These are phyloP conservation scores for Tonatia bakeri DNA, from an alignment of 2,113 vertebrate genomes.

Conservation along the genomic window DNA sequence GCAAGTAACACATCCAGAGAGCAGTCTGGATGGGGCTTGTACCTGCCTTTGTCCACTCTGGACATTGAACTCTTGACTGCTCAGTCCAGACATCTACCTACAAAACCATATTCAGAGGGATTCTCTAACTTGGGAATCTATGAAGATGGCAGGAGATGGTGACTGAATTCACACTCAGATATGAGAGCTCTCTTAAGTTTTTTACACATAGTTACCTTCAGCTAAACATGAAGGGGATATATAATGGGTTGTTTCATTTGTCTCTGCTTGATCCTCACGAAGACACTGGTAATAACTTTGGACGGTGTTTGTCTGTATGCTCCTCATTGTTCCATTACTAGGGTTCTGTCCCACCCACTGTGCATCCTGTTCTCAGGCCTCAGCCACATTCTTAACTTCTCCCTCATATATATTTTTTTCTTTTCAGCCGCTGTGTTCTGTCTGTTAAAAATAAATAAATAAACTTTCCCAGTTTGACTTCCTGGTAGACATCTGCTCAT, in stretches of 20 bases:
- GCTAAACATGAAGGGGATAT: not conserved
- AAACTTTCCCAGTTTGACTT: not conserved
- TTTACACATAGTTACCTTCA: not conserved
- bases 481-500: not conserved
- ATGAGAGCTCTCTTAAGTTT: not conserved
- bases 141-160: not conserved
- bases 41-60: not conserved
- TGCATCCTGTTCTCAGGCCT: not conserved
- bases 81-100: not conserved
- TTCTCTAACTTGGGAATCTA: not conserved
- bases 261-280: not conserved
- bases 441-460: not conserved
- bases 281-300: not conserved
- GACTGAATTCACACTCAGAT: not conserved
- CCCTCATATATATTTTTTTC: not conserved
- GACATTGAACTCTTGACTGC: not conserved
- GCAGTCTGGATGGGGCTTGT: not conserved
- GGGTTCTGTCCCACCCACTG: not conserved
- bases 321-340: not conserved
- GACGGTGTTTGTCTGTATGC: not conserved
- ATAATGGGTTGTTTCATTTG: not conserved
- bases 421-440: not conserved
- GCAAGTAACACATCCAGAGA: not conserved
- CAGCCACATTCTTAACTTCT: not conserved
- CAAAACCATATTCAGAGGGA: not conserved